phyloP scores from a whole-genome alignment of 2,797 vertebrate genomes.

The Catostomus latipinnis region DNA sequence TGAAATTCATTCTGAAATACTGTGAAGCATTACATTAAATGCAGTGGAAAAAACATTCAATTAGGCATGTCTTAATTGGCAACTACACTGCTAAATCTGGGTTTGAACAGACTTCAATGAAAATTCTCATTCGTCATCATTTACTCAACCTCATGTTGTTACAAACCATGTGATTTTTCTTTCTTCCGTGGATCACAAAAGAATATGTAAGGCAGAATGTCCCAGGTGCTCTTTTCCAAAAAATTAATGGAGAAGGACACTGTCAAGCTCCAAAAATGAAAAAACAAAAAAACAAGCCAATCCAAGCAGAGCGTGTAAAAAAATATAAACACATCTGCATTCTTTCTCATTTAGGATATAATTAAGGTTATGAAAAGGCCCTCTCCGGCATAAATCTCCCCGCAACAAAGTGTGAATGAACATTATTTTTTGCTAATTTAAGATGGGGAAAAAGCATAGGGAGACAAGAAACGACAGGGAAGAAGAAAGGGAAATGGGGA shows the following conservation, averaged over 20 bases:
- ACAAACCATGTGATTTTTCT: neutral
- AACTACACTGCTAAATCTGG: slow-evolving; percentile 1
- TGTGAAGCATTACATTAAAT: slow-evolving; percentile 29
- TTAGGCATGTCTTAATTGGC: slow-evolving; percentile 24
- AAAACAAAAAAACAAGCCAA: neutral
- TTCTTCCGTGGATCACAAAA: neutral
- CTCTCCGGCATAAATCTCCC: slow-evolving; percentile 36
- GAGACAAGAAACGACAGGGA: too few relatives aligned
- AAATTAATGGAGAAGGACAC: neutral
- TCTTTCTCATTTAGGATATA: slow-evolving; percentile 36
- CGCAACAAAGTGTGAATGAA: neutral
- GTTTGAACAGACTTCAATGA: neutral
- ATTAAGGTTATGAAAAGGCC: slow-evolving; percentile 32
- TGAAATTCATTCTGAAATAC: slow-evolving; percentile 44
- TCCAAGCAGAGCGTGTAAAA: slow-evolving; percentile 36
- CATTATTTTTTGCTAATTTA: too few relatives aligned
- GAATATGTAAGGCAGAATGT: neutral
- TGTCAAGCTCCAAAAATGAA: neutral
- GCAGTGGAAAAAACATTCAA: slow-evolving; percentile 30
- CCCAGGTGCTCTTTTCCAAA: neutral
- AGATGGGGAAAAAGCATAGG: too few relatives aligned
- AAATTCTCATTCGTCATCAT: neutral
- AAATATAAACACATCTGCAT: slow-evolving; percentile 45
- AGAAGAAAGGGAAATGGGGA: too few relatives aligned
- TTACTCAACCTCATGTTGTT: neutral